Conservation (phyloP, 2,888 invertebrate genomes). For the Rhagonycha lutea region DNA sequence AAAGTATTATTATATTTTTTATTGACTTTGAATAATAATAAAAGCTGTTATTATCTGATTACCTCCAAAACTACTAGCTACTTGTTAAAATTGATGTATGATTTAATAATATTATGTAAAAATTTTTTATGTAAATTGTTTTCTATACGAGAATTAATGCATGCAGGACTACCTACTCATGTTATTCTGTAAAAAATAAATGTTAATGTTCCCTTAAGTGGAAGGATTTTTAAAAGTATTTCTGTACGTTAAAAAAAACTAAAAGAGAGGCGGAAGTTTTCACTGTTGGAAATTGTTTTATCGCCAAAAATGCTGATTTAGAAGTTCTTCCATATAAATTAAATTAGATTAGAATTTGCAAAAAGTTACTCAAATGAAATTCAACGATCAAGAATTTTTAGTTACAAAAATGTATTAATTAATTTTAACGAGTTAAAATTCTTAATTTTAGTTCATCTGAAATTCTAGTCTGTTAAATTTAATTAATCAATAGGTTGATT, state of each 20-base stretch:
- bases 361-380: not conserved
- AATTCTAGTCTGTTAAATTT: not conserved
- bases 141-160: no score
- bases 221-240: no score
- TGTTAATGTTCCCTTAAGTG: not conserved
- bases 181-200: not conserved
- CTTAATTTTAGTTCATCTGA: not conserved
- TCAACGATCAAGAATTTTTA: not conserved
- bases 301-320: not conserved
- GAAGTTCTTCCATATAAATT: not conserved
- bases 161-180: no score
- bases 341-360: not conserved
- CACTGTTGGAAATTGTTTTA: not conserved
- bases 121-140: no score
- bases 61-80: no score
- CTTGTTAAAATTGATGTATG: no score
- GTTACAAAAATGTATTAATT: not conserved
- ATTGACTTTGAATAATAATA: no score
- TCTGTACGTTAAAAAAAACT: not conserved
- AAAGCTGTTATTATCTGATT: no score
- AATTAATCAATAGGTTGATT: not conserved
- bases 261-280: not conserved
- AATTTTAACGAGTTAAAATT: not conserved
- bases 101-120: no score
- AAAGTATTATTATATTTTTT: no score